Conservation (phyloP, 2,888 invertebrate genomes). For the Plagodis dolabraria region DNA sequence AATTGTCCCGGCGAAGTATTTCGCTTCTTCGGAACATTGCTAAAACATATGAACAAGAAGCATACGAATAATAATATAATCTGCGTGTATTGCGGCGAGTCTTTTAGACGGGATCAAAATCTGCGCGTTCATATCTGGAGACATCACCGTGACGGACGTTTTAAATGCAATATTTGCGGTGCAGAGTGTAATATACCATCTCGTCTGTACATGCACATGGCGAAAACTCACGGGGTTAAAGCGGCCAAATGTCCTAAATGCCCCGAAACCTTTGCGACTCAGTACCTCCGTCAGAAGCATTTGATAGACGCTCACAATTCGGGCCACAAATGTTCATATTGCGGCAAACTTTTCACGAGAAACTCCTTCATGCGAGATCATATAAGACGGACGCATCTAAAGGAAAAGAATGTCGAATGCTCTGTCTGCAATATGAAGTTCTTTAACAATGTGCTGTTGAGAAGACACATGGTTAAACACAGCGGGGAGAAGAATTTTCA, state of each 20-base stretch:
- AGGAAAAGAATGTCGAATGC: slow-evolving; percentile 77
- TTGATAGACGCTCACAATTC: slow-evolving; percentile 79
- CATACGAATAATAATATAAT: slow-evolving; percentile 78
- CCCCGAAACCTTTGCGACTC: slow-evolving; percentile 76
- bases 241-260: slow-evolving; percentile 78
- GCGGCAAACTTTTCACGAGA: slow-evolving; percentile 71
- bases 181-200: slow-evolving; percentile 77
- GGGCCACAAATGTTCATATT: slow-evolving; percentile 74
- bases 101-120: slow-evolving; percentile 75
- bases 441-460: slow-evolving; percentile 72
- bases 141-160: slow-evolving; percentile 72
- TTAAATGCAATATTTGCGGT: slow-evolving; percentile 71
- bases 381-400: slow-evolving; percentile 70
- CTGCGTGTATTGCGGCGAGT: slow-evolving; percentile 76
- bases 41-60: slow-evolving; percentile 75
- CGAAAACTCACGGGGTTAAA: slow-evolving; percentile 71
- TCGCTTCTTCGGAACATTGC: slow-evolving; percentile 72
- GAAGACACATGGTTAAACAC: slow-evolving; percentile 76
- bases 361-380: slow-evolving; percentile 76
- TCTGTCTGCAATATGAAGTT: slow-evolving; percentile 76
- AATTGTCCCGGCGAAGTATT: slow-evolving; percentile 70
- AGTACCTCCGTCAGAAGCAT: slow-evolving; percentile 81
- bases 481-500: slow-evolving; percentile 84
- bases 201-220: slow-evolving; percentile 79
- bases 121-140: slow-evolving; percentile 76